Evolutionary conservation across 2,888 invertebrate genomes (phyloP), one percentile per base, ranked within the genome.

Genomic region (Kryphioiulus occultus): DNA sequence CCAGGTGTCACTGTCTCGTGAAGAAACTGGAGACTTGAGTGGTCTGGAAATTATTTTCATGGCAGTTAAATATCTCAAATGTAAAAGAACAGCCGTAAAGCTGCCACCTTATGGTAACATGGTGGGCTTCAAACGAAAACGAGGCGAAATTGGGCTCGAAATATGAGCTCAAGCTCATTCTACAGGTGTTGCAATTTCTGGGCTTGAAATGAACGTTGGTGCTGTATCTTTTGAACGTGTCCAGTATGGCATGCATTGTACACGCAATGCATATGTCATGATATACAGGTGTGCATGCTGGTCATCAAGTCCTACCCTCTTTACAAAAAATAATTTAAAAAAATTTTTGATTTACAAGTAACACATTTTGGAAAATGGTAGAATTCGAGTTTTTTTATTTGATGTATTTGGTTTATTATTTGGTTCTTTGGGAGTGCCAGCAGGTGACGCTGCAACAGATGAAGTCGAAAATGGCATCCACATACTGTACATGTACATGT

Each of bases 101-200:
- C 59, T 59, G 59, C 19, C n/a, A 59, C n/a, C 19, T 59, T 5
- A 59, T 59, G 22, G n/a, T n/a, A n/a, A 59, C 19, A 59, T 59
- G 15, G 59, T 59, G 59, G n/a, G n/a, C n/a, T 22, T 59, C 59
- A 59, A 59, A 59, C 22, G 59, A 59, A n/a, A 59, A n/a, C 22
- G 39, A 59, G 59, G n/a, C 59, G n/a, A 59, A 59, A 59, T 59
- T 59, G n/a, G 59, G 59, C 59, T n/a, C 59, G n/a, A 59, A 59
- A 59, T n/a, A n/a, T 59, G 59, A 59, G 59, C 59, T 59, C 59
- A 59, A 59, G 15, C 59, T 59, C 59, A 59, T 59, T 59, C 59
- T n/a, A n/a, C 59, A 59, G 59, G 59, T 59, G 59, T 59, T 59
- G n/a, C 59, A 59, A 59, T 59, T 59, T 59, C 22, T n/a, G n/a